Conservation (phyloP, 1,140 invertebrate genomes). For the Hypothenemus hampei region DNA sequence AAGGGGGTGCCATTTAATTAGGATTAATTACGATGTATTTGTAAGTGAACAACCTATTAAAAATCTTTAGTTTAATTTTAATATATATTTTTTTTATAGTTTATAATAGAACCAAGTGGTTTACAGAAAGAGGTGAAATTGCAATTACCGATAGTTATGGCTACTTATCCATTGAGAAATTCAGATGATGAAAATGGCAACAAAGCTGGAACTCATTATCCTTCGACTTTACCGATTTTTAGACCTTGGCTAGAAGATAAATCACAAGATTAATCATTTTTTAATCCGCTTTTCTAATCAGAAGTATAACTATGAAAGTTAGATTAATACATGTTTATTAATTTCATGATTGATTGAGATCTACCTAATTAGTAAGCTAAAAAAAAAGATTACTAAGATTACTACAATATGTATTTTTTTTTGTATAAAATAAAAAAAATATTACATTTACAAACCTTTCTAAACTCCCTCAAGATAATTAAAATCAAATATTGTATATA, state of each 20-base stretch:
- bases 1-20: constrained; percentile 90
- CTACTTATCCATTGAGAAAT: constrained; percentile 82
- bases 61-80: not conserved
- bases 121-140: constrained; percentile 88
- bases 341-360: no score
- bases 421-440: no score
- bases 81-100: constrained; percentile 51
- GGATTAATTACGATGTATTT: constrained; percentile 91
- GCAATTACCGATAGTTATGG: constrained; percentile 87
- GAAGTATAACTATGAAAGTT: no score
- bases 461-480: no score
- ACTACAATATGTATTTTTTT: no score
- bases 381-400: no score
- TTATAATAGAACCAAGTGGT: constrained; percentile 85
- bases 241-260: constrained; percentile 82
- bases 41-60: constrained; percentile 58
- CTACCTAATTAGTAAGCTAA: no score
- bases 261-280: constrained; percentile 37
- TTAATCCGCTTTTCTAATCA: not conserved
- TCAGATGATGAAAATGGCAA: constrained; percentile 56
- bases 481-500: no score
- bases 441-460: no score
- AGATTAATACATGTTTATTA: no score
- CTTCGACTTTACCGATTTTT: constrained; percentile 87
- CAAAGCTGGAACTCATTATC: constrained; percentile 80